Conservation (phyloP, 2,113 vertebrate species). For the Osmerus eperlanus region DNA sequence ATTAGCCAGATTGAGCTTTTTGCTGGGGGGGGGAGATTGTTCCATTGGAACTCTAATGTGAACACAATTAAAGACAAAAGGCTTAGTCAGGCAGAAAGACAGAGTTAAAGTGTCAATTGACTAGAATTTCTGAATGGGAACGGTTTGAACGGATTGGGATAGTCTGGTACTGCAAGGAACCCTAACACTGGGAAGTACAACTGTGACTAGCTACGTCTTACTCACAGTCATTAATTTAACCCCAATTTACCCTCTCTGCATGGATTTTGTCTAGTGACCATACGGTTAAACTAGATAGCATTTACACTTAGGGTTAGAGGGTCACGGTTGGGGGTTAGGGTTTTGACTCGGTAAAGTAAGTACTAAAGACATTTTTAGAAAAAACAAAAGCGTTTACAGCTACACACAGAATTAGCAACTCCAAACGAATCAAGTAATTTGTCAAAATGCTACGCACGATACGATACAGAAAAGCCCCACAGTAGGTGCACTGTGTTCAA, state of each 20-base stretch:
- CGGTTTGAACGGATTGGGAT: not conserved
- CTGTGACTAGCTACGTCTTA: not conserved
- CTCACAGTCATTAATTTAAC: no score
- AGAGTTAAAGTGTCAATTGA: conserved; percentile 64
- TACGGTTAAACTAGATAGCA: not conserved
- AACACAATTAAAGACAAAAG: conserved; percentile 68
- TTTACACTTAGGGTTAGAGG: not conserved
- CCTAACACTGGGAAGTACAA: not conserved
- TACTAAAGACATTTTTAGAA: not conserved
- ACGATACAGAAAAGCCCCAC: no score
- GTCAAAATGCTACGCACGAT: no score
- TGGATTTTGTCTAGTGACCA: no score
- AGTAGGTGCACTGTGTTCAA: conserved; percentile 7
- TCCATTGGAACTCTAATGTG: conserved; percentile 64
- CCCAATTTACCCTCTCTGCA: no score
- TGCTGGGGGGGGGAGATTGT: conserved; percentile 65
- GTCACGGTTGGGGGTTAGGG: not conserved
- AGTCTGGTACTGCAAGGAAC: not conserved
- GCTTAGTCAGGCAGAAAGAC: conserved; percentile 65
- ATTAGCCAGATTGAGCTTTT: conserved; percentile 69
- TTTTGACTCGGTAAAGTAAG: no score
- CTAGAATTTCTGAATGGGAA: conserved; percentile 23
- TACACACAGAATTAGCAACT: no score
- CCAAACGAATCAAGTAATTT: no score
- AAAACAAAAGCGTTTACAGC: not conserved